phyloP scores from a whole-genome alignment of 2,888 invertebrate species.

The Plusia festucae region DNA sequence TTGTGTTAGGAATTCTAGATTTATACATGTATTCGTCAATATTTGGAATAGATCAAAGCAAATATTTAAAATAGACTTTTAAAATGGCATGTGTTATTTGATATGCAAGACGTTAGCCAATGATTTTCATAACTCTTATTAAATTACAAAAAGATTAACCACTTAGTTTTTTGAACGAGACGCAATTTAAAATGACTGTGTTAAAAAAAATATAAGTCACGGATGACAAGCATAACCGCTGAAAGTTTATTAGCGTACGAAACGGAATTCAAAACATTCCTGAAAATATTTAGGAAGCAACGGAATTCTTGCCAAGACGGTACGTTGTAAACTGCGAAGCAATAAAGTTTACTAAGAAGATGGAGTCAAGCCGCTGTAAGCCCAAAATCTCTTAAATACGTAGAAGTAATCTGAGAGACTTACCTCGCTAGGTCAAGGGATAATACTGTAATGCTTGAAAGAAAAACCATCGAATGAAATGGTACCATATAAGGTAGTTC shows the following conservation, averaged over 20 bases:
- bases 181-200: no score
- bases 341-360: constrained; percentile 69
- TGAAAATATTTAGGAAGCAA: constrained; percentile 6
- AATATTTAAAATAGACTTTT: no score
- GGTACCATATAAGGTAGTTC: no score
- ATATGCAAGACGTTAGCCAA: no score
- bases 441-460: neutral
- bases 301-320: constrained; percentile 15
- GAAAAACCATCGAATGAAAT: constrained; percentile 1
- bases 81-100: no score
- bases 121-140: no score
- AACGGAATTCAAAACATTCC: neutral
- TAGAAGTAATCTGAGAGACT: constrained; percentile 71
- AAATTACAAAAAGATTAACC: no score
- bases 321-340: constrained; percentile 55
- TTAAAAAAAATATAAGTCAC: no score
- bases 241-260: no score
- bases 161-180: no score
- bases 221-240: no score
- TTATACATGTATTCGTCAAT: neutral
- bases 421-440: constrained; percentile 46
- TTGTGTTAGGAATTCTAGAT: neutral
- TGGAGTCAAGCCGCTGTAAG: constrained; percentile 70
- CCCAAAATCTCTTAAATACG: constrained; percentile 75
- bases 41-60: no score